Evolutionary conservation across 2,888 invertebrate species (phyloP).

Genomic region (Conops quadrifasciatus): DNA sequence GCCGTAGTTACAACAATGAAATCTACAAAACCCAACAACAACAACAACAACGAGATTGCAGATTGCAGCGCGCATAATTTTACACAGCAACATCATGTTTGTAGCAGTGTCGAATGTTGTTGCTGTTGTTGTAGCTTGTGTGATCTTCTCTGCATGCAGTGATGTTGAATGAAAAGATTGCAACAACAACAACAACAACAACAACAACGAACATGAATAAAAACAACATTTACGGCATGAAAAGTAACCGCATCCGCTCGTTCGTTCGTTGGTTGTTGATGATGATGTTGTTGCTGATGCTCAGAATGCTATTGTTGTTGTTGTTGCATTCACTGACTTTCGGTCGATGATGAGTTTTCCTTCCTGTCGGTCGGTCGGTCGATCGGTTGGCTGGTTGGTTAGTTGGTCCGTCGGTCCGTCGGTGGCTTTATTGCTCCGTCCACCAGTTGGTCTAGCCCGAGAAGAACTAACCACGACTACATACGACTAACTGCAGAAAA

Average conservation of each 20-base stretch:
- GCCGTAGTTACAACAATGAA: constrained; percentile 11
- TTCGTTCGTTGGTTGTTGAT: neutral
- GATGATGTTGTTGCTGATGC: neutral
- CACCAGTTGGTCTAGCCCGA: too few species aligned
- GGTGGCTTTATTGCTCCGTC: too few species aligned
- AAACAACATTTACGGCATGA: neutral
- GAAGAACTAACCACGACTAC: too few species aligned
- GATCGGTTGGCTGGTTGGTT: too few species aligned
- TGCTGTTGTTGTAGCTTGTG: neutral
- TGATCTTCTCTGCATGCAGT: neutral
- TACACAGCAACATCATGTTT: constrained; percentile 34
- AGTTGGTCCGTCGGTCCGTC: too few species aligned
- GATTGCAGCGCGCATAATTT: constrained; percentile 35
- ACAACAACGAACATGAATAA: neutral
- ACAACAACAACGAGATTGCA: constrained; percentile 19
- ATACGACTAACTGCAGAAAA: too few species aligned
- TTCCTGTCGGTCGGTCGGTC: too few species aligned
- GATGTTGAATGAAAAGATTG: neutral
- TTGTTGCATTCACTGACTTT: neutral
- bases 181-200: neutral
- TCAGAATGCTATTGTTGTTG: neutral
- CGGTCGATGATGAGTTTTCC: too few species aligned
- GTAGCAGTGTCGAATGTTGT: constrained; percentile 12
- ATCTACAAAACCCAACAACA: constrained; percentile 1
- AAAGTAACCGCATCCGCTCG: neutral